Evolutionary conservation across 1,140 invertebrate genomes (phyloP).

Genomic region (Yoshiicerus persimilis): DNA sequence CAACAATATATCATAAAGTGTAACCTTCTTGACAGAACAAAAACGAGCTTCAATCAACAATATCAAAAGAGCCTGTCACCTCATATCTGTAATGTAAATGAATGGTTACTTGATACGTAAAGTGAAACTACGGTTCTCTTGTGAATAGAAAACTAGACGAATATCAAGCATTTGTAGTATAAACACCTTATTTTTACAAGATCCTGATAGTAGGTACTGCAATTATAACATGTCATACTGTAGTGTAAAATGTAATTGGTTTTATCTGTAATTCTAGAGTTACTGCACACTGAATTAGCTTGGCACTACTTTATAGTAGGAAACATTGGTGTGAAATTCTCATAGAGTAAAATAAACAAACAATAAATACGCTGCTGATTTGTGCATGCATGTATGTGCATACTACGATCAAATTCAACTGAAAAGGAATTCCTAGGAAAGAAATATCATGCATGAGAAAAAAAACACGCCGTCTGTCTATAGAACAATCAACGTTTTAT

Average conservation of each 20-base stretch:
- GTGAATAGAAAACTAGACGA: neutral
- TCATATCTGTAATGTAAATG: neutral
- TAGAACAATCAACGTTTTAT: neutral
- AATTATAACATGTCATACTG: neutral
- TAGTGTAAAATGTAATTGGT: neutral
- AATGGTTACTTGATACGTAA: neutral
- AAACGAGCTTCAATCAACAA: neutral
- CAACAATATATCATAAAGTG: neutral
- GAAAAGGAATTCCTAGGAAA: neutral
- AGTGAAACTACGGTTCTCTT: neutral
- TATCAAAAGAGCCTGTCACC: neutral
- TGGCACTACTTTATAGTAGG: neutral
- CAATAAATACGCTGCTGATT: neutral
- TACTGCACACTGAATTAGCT: neutral
- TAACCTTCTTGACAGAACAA: slow-evolving; percentile 15
- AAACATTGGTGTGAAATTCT: neutral
- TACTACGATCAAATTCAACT: neutral
- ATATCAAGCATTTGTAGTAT: neutral
- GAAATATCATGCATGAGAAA: slow-evolving; percentile 5
- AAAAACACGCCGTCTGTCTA: neutral
- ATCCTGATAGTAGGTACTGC: too few species aligned
- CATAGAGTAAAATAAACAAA: neutral
- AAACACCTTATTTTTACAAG: too few species aligned
- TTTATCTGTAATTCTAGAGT: neutral
- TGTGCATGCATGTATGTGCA: neutral